A percentile compares a stretch with the other conserved stretches of the same genome.
These are phyloP conservation scores for Scaptodrosophila latifasciaeformis DNA, from an alignment of 2,888 invertebrate species.

Conservation along the genomic window DNA sequence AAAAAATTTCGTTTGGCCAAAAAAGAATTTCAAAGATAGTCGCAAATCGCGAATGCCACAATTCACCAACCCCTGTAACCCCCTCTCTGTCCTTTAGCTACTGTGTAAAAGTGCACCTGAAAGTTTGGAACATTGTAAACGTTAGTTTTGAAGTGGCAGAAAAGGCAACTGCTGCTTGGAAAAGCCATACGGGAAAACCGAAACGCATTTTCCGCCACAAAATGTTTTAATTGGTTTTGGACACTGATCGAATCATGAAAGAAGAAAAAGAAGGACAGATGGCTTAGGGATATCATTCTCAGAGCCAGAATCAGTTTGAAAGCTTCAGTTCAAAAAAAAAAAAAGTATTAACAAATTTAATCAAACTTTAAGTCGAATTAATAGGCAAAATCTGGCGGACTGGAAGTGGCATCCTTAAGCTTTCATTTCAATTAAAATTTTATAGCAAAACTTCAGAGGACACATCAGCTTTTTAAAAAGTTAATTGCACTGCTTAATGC, in stretches of 20 bases:
- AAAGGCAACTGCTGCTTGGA: not conserved
- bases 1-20: not conserved
- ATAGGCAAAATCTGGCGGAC: too few species aligned
- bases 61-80: not conserved
- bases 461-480: constrained; percentile 33
- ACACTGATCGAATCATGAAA: too few species aligned
- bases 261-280: too few species aligned
- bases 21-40: not conserved
- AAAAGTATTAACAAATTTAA: too few species aligned
- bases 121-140: not conserved
- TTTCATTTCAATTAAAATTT: not conserved
- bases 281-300: too few species aligned
- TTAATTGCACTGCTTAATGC: constrained; percentile 48
- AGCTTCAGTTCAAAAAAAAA: too few species aligned
- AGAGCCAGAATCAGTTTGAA: too few species aligned
- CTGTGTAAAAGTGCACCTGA: not conserved
- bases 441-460: constrained; percentile 15
- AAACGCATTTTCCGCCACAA: constrained; percentile 21
- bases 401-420: too few species aligned
- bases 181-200: not conserved
- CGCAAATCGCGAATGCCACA: not conserved
- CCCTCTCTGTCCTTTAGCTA: not conserved
- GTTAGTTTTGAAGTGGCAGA: not conserved
- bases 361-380: too few species aligned
- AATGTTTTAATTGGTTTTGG: constrained; percentile 60